phyloP scores from a whole-genome alignment of 2,113 vertebrate species.

The Tonatia bakeri region DNA sequence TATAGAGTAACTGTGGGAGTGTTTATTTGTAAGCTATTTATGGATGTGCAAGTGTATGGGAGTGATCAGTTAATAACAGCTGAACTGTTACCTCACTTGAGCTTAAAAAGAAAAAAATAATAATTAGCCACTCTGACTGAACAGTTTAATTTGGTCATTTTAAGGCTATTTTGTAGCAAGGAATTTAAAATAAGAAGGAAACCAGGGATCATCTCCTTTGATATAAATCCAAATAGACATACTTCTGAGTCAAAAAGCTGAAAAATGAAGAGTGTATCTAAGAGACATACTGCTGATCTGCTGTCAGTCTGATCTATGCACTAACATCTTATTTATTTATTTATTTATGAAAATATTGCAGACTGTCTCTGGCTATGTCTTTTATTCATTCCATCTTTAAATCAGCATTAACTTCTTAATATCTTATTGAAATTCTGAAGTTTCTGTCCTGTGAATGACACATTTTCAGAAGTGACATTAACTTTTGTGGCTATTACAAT shows the following conservation, averaged over 20 bases:
- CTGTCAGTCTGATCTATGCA: background rate
- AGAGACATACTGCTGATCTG: background rate
- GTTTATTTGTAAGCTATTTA: background rate
- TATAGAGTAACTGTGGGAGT: background rate
- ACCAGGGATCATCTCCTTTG: background rate
- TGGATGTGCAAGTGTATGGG: background rate
- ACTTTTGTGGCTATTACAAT: background rate
- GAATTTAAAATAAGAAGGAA: background rate
- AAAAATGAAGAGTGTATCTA: background rate
- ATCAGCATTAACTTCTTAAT: background rate
- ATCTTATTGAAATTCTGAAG: background rate
- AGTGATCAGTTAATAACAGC: background rate
- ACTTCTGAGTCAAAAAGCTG: background rate
- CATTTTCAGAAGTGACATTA: background rate
- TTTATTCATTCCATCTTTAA: background rate
- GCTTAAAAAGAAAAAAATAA: background rate
- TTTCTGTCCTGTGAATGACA: background rate
- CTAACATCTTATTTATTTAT: background rate
- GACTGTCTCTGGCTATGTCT: background rate
- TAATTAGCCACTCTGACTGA: background rate
- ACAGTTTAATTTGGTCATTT: background rate
- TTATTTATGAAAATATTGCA: background rate
- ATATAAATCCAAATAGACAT: background rate
- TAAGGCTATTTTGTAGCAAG: background rate
- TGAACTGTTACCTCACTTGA: background rate